These are phyloP conservation scores for Sturmia bella DNA, from an alignment of 2,888 invertebrate genomes.

Conservation along the genomic window DNA sequence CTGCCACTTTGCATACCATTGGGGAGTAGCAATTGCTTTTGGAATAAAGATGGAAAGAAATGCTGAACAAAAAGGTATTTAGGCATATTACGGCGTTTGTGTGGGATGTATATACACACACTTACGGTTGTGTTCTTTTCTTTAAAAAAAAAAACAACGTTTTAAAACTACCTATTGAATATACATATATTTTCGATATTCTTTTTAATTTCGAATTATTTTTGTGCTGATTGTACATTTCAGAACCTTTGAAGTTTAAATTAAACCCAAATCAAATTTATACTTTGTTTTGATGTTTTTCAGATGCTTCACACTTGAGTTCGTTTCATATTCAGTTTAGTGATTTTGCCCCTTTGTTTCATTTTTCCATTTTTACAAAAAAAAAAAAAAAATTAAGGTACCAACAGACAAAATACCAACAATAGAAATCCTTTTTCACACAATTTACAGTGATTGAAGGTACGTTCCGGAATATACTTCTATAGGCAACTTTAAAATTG, in stretches of 20 bases:
- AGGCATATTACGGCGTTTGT: too few relatives aligned
- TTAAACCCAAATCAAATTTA: constrained; percentile 71
- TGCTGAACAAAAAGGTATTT: too few relatives aligned
- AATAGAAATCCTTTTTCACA: constrained; percentile 46
- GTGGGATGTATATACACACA: too few relatives aligned
- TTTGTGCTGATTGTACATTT: constrained; percentile 54
- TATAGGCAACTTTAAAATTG: too few relatives aligned
- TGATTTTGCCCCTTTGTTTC: constrained; percentile 17
- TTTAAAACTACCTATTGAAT: not conserved
- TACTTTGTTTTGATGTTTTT: constrained; percentile 65
- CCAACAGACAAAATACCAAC: constrained; percentile 59
- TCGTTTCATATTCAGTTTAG: constrained; percentile 50
- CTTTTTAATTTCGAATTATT: not conserved
- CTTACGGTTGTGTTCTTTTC: too few relatives aligned
- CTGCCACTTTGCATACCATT: constrained; percentile 4
- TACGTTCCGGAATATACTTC: not conserved
- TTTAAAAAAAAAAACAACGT: too few relatives aligned
- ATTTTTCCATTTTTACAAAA: constrained; percentile 37
- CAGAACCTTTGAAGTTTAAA: constrained; percentile 67
- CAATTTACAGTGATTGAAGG: constrained; percentile 10
- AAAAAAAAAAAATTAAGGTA: constrained; percentile 65
- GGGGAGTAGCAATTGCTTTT: not conserved
- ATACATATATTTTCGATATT: constrained; percentile 11
- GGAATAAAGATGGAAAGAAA: not conserved
- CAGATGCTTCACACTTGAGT: constrained; percentile 63